A percentile compares a stretch with the other conserved stretches of the same genome.
Evolutionary conservation across 1,140 invertebrate genomes (phyloP).

Genomic region (Macrocentrus cingulum): DNA sequence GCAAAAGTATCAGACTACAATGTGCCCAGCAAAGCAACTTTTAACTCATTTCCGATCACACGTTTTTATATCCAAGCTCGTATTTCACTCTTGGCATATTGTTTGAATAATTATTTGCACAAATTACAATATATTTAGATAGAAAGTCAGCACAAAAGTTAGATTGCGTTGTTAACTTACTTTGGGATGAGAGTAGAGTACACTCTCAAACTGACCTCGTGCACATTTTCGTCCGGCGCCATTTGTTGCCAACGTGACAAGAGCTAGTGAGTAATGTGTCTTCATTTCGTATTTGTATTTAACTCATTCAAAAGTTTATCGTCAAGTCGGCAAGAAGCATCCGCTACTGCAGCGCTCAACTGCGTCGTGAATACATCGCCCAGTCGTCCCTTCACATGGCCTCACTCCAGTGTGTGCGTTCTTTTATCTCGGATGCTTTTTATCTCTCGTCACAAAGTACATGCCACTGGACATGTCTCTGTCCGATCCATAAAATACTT

Average conservation of each 20-base stretch:
- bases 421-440: slow-evolving; percentile 8
- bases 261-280: slow-evolving; percentile 29
- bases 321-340: slow-evolving; percentile 30
- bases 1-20: slow-evolving; percentile 34
- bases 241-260: slow-evolving; percentile 15
- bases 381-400: not conserved
- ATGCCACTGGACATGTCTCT: slow-evolving; percentile 20
- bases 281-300: slow-evolving; percentile 32
- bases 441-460: not conserved
- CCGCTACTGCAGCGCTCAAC: slow-evolving; percentile 4
- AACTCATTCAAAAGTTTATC: slow-evolving; percentile 30
- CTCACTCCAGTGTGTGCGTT: slow-evolving; percentile 3
- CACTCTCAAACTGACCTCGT: slow-evolving; percentile 24
- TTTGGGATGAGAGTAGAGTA: too few species aligned
- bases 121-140: too few species aligned
- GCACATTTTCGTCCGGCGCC: slow-evolving; percentile 17
- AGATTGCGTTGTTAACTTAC: too few species aligned
- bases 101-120: too few species aligned
- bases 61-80: too few species aligned
- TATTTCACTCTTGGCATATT: too few species aligned
- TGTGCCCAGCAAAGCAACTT: slow-evolving; percentile 27
- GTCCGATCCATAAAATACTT: slow-evolving; percentile 25
- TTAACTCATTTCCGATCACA: slow-evolving; percentile 32
- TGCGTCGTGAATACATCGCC: not conserved
- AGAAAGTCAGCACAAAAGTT: too few species aligned